These are phyloP conservation scores for Cynaeus angustus DNA, from an alignment of 2,888 invertebrate genomes.

Conservation along the genomic window DNA sequence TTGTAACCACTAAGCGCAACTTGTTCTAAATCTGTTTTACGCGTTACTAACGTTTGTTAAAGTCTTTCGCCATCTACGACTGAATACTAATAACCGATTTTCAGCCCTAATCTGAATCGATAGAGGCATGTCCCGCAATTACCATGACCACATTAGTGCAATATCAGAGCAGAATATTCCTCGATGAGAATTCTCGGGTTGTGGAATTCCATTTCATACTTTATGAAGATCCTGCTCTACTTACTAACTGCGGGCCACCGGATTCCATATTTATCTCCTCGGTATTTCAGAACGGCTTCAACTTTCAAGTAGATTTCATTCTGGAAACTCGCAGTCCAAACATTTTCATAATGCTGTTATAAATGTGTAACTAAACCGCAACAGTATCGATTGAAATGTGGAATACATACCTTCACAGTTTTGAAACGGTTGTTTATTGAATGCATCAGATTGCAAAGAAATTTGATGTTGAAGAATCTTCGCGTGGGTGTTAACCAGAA, in stretches of 20 bases:
- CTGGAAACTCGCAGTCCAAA: not conserved
- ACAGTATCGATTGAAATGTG: not conserved
- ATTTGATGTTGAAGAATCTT: too few relatives aligned
- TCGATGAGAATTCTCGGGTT: constrained; percentile 50
- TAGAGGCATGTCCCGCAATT: constrained; percentile 40
- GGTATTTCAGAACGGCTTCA: constrained; percentile 31
- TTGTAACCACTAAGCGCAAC: constrained; percentile 13
- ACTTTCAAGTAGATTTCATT: constrained; percentile 25
- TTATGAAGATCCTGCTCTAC: constrained; percentile 55
- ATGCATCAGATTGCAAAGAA: too few relatives aligned
- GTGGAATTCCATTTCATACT: constrained; percentile 52
- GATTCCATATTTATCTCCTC: constrained; percentile 40
- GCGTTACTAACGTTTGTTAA: constrained; percentile 11
- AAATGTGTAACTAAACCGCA: constrained; percentile 6
- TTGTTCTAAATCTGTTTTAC: constrained; percentile 10
- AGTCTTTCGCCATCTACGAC: not conserved
- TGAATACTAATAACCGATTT: constrained; percentile 17
- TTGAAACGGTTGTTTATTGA: too few relatives aligned
- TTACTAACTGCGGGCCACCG: constrained; percentile 44
- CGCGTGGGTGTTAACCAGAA: too few relatives aligned
- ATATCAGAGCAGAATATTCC: constrained; percentile 50
- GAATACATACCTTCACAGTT: too few relatives aligned
- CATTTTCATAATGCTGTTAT: constrained; percentile 11
- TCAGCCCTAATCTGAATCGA: constrained; percentile 9
- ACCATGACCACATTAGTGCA: constrained; percentile 50